Evolutionary conservation across 2,888 invertebrate genomes (phyloP).

Genomic region (Hydrotaea diabolus): DNA sequence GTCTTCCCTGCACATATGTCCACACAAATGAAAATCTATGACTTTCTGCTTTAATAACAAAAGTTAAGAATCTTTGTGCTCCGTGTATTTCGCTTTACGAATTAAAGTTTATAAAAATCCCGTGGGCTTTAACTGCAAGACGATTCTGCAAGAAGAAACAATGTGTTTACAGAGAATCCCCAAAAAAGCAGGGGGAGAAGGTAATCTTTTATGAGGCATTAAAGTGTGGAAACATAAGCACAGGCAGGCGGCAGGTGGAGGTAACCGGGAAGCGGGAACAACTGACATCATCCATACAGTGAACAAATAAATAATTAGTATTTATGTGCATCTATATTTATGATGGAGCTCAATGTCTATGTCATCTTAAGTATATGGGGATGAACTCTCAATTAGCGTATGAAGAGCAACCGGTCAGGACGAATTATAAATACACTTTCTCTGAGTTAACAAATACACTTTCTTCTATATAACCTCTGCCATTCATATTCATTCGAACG

Average conservation of each 20-base stretch:
- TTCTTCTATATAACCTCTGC: too few relatives aligned
- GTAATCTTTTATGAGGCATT: conserved; percentile 43
- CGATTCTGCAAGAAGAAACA: conserved; percentile 1
- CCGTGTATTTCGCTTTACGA: background rate
- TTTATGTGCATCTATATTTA: conserved; percentile 29
- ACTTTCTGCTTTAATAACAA: conserved; percentile 33
- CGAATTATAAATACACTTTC: background rate
- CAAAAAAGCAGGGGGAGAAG: background rate
- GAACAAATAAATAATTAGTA: conserved; percentile 50
- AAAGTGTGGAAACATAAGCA: background rate
- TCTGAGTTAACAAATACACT: background rate
- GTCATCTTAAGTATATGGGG: conserved; percentile 31
- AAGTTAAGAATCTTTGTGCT: background rate
- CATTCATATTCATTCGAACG: too few relatives aligned
- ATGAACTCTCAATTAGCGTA: conserved; percentile 40
- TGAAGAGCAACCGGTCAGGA: conserved; percentile 28
- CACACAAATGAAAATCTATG: conserved; percentile 55
- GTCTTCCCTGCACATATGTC: conserved; percentile 24
- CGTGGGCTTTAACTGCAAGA: conserved; percentile 50
- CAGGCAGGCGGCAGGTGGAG: background rate
- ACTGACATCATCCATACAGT: background rate
- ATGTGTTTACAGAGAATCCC: background rate
- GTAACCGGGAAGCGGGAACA: background rate
- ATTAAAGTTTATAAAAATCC: conserved; percentile 31
- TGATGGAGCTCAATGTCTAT: conserved; percentile 53